Evolutionary conservation across 2,113 vertebrate species (phyloP).

Genomic region (Hiodon tergisus): DNA sequence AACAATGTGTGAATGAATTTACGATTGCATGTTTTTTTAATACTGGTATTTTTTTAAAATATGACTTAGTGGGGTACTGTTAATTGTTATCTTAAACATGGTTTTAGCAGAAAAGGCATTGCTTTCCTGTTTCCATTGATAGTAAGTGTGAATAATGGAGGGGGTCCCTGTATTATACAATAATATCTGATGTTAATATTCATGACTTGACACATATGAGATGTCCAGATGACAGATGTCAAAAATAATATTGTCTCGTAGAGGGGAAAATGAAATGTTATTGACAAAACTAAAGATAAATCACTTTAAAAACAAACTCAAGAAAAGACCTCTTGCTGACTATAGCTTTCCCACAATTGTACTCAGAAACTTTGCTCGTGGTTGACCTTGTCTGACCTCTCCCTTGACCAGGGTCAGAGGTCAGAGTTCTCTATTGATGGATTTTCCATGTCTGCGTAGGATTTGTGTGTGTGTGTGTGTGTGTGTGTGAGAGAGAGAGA

Average conservation of each 20-base stretch:
- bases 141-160: background rate
- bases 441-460: background rate
- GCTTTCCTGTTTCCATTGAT: background rate
- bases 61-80: no score
- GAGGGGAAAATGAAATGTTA: background rate
- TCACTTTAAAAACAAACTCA: background rate
- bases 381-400: slow-evolving; percentile 12
- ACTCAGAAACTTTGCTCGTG: background rate
- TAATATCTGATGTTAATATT: background rate
- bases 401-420: slow-evolving; percentile 6
- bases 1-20: no score
- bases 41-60: no score
- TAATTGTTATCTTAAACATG: no score
- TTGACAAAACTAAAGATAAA: background rate
- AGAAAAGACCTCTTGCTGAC: background rate
- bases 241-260: no score
- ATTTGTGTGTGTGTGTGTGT: background rate
- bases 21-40: no score
- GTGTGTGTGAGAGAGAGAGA: background rate
- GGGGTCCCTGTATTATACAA: background rate
- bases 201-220: no score
- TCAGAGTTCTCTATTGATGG: slow-evolving; percentile 1
- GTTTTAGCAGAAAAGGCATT: background rate
- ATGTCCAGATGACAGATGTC: no score
- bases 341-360: slow-evolving; percentile 11